Conservation (phyloP, 2,888 invertebrate genomes). For the Bellardia pandia region DNA sequence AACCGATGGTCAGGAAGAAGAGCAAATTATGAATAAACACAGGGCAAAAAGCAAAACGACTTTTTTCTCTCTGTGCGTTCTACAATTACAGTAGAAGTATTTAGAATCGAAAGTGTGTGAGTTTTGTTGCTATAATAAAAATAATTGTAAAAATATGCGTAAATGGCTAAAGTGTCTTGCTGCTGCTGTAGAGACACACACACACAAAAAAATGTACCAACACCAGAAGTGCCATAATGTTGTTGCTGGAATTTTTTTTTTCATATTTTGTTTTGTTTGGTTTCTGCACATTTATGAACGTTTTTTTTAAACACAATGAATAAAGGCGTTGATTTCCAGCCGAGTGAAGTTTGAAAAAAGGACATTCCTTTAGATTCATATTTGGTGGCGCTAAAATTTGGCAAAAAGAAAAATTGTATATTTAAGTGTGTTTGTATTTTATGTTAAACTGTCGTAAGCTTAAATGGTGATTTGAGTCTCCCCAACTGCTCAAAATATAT, state of each 20-base stretch:
- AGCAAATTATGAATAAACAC: slow-evolving; percentile 25
- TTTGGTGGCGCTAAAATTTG: too few relatives aligned
- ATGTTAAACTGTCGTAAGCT: slow-evolving; percentile 28
- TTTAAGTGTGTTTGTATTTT: neutral
- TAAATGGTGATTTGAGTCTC: slow-evolving; percentile 39
- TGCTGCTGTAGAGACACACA: neutral
- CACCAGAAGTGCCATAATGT: slow-evolving; percentile 28
- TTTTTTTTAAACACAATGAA: slow-evolving; percentile 55
- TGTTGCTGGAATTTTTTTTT: neutral
- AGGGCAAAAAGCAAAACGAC: slow-evolving; percentile 10
- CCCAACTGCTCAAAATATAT: slow-evolving; percentile 2
- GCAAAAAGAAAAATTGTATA: too few relatives aligned
- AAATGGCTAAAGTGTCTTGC: neutral
- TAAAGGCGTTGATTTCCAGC: slow-evolving; percentile 18
- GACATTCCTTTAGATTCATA: neutral
- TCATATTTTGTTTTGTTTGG: neutral
- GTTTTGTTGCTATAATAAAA: slow-evolving; percentile 18
- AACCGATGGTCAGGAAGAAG: neutral
- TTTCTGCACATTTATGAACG: neutral
- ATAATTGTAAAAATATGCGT: slow-evolving; percentile 49
- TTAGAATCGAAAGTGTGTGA: neutral
- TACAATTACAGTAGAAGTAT: too few relatives aligned
- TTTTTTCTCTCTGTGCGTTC: neutral
- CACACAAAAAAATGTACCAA: neutral
- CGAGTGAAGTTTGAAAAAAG: neutral